A percentile compares a stretch with the other conserved stretches of the same genome.
These are phyloP conservation scores for Nephrotoma guestfalica DNA, from an alignment of 2,888 invertebrate species.

Conservation along the genomic window DNA sequence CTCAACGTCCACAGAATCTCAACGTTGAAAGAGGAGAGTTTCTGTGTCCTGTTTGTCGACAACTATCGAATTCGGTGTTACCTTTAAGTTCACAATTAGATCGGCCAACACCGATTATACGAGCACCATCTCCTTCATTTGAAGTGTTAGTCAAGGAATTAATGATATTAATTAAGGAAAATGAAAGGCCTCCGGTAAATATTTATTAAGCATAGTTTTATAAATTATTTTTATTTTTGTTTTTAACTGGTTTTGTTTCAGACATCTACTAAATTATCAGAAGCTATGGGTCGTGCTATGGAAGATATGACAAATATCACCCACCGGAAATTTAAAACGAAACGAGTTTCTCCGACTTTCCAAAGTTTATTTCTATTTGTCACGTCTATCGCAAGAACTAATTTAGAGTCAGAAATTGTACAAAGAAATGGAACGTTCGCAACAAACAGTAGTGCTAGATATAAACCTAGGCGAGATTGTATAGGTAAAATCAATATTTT, in stretches of 20 bases:
- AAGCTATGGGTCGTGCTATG: slow-evolving; percentile 86
- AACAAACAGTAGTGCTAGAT: slow-evolving; percentile 40
- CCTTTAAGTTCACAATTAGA: slow-evolving; percentile 63
- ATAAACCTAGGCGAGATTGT: slow-evolving; percentile 64
- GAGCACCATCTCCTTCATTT: slow-evolving; percentile 35
- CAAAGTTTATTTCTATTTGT: slow-evolving; percentile 77
- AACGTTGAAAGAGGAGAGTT: slow-evolving; percentile 74
- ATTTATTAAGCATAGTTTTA: slow-evolving; percentile 8
- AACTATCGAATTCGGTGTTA: slow-evolving; percentile 78
- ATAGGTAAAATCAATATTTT: slow-evolving; percentile 40
- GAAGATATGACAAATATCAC: slow-evolving; percentile 86
- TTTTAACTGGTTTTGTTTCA: slow-evolving; percentile 21
- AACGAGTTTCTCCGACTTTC: slow-evolving; percentile 47
- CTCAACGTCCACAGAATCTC: slow-evolving; percentile 59
- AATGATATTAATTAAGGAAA: slow-evolving; percentile 48
- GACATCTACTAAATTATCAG: slow-evolving; percentile 58
- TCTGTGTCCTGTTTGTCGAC: slow-evolving; percentile 88
- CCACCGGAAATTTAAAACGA: slow-evolving; percentile 49
- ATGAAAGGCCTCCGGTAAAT: slow-evolving; percentile 48
- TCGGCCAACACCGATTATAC: slow-evolving; percentile 46
- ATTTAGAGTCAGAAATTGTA: slow-evolving; percentile 83
- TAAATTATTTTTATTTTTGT: neutral
- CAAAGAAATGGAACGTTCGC: slow-evolving; percentile 73
- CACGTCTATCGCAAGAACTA: slow-evolving; percentile 76
- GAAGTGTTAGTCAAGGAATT: slow-evolving; percentile 32